Conservation (phyloP, 2,113 vertebrate species). For the Eclectus roratus region DNA sequence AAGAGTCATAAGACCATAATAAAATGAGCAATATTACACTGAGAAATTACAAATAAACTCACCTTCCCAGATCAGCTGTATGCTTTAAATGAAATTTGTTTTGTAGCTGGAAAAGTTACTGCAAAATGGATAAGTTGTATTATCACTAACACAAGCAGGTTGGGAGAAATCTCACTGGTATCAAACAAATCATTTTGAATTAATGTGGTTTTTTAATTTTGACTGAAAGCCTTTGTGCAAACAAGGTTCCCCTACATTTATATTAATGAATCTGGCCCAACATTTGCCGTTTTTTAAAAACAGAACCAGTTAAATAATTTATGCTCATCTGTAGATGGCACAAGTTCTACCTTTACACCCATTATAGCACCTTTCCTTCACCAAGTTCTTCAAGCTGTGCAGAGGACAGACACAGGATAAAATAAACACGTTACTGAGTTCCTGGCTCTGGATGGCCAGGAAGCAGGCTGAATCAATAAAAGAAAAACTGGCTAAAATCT, state of each 20-base stretch:
- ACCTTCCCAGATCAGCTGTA: neutral
- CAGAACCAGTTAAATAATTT: neutral
- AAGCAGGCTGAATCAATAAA: neutral
- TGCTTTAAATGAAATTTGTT: neutral
- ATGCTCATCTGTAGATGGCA: neutral
- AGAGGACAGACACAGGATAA: neutral
- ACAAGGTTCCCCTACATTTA: neutral
- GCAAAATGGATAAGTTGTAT: neutral
- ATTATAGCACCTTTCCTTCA: neutral
- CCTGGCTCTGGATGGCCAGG: neutral
- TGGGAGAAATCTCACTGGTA: neutral
- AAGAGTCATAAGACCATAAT: neutral
- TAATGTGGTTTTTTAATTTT: neutral
- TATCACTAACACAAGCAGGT: neutral
- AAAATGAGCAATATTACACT: neutral
- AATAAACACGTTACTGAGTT: neutral
- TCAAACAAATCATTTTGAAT: neutral
- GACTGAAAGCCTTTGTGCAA: neutral
- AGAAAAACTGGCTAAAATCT: neutral
- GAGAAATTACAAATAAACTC: neutral
- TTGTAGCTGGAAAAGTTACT: neutral
- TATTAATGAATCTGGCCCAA: neutral
- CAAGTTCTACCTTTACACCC: neutral
- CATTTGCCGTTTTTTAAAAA: neutral
- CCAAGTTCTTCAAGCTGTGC: rapidly evolving